A percentile compares a stretch with the other conserved stretches of the same genome.
Conservation (phyloP, 2,888 invertebrate species). For the Oxycera nigricornis region DNA sequence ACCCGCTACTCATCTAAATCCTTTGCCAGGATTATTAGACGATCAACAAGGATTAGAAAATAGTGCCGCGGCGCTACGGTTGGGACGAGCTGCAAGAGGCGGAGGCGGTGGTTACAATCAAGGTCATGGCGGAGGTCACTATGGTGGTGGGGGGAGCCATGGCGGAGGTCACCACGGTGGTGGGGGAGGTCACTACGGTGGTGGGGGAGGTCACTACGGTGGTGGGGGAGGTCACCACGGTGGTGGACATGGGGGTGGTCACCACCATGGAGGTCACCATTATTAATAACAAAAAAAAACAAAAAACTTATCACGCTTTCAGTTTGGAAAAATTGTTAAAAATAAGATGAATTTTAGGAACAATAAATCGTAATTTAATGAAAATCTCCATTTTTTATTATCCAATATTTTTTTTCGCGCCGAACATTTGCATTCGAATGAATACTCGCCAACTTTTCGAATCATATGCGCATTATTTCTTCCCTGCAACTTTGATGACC, state of each 20-base stretch:
- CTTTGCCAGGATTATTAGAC: not conserved
- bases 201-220: not conserved
- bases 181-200: not conserved
- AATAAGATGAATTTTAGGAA: no score
- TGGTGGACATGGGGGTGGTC: not conserved
- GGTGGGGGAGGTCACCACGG: not conserved
- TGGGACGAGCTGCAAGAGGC: not conserved
- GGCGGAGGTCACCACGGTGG: not conserved
- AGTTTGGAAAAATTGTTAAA: no score
- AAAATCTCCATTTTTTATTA: no score
- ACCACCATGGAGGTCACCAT: not conserved
- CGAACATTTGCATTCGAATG: no score
- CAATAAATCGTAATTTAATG: no score
- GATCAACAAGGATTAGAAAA: not conserved
- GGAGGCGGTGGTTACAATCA: no score
- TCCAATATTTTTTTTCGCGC: no score
- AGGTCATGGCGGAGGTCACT: not conserved
- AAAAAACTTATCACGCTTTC: no score
- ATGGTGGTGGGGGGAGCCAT: not conserved
- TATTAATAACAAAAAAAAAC: no score
- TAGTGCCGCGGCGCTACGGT: not conserved
- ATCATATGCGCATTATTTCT: no score
- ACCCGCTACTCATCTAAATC: not conserved
- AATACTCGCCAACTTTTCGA: no score
- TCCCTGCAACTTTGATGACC: no score